Conservation (phyloP, 2,113 vertebrate species). For the Nanger granti region DNA sequence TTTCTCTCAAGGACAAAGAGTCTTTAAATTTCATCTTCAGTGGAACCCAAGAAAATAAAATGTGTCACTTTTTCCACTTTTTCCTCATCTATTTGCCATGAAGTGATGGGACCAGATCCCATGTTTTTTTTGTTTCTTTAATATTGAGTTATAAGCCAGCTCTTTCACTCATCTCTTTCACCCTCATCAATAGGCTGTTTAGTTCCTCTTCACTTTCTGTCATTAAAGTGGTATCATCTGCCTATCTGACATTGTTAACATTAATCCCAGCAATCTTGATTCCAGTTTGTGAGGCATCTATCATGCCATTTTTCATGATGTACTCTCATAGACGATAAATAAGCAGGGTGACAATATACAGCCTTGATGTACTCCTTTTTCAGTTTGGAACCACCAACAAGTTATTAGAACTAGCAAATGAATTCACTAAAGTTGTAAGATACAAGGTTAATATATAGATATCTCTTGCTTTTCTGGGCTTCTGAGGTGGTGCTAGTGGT, state of each 20-base stretch:
- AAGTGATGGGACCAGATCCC: not conserved
- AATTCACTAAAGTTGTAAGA: not conserved
- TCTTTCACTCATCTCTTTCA: not conserved
- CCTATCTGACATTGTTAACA: not conserved
- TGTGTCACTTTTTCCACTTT: not conserved
- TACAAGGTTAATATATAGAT: not conserved
- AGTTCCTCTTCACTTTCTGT: not conserved
- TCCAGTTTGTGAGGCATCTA: not conserved
- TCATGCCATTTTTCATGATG: not conserved
- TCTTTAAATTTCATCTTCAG: not conserved
- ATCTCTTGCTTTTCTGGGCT: not conserved
- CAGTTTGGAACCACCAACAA: not conserved
- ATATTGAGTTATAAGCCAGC: not conserved
- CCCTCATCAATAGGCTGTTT: not conserved
- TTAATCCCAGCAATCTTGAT: not conserved
- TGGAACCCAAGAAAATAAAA: not conserved
- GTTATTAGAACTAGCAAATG: not conserved
- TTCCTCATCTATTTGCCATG: not conserved
- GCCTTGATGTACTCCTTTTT: not conserved
- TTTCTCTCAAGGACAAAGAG: not conserved
- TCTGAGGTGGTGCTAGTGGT: not conserved
- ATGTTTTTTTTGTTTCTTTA: not conserved
- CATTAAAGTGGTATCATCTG: not conserved
- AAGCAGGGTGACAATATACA: not conserved
- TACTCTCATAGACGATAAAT: not conserved